These are phyloP conservation scores for Rhimphoctona megacephalus DNA, from an alignment of 2,888 invertebrate species.

Conservation along the genomic window DNA sequence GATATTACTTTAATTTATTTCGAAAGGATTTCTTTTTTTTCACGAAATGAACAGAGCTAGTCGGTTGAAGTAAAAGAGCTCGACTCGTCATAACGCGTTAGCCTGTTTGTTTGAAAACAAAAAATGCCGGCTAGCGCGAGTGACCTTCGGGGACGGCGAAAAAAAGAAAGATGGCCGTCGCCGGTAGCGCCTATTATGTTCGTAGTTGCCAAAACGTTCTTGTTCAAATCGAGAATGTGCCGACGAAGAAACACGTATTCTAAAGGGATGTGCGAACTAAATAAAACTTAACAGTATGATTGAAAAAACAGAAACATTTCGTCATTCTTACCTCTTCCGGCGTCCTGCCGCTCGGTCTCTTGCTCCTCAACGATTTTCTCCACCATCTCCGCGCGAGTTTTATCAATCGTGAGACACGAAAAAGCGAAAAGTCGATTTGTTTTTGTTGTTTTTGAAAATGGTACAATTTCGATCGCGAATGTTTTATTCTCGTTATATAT, in stretches of 20 bases:
- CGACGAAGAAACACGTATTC: not conserved
- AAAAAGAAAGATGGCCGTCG: slow-evolving; percentile 40
- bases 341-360: slow-evolving; percentile 85
- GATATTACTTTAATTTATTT: no score
- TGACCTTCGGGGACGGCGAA: slow-evolving; percentile 43
- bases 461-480: slow-evolving; percentile 6
- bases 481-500: not conserved
- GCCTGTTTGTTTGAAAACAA: slow-evolving; percentile 49
- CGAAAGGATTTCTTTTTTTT: not conserved
- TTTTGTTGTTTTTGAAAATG: slow-evolving; percentile 1
- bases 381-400: slow-evolving; percentile 86
- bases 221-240: not conserved
- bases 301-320: not conserved
- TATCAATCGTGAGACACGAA: slow-evolving; percentile 33
- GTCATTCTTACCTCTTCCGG: slow-evolving; percentile 76
- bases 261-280: not conserved
- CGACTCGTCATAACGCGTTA: slow-evolving; percentile 1
- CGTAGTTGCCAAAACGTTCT: not conserved
- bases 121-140: slow-evolving; percentile 44
- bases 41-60: not conserved
- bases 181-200: not conserved
- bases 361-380: slow-evolving; percentile 89
- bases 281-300: not conserved
- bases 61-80: not conserved
- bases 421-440: slow-evolving; percentile 9